Base-by-base conservation (phyloP, 2,888 invertebrate genomes). In the Noctua janthina region DNA sequence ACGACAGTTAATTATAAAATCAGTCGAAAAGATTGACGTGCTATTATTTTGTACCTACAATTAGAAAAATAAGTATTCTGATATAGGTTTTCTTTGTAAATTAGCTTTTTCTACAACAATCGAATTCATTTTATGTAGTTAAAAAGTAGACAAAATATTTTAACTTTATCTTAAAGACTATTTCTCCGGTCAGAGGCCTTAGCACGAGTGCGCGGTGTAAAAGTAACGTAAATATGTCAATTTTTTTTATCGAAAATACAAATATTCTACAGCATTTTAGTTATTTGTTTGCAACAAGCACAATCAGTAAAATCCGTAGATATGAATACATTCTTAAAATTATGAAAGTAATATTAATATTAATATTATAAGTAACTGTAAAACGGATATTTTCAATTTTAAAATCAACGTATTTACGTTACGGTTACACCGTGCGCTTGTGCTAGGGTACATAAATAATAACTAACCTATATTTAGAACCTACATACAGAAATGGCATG, bases 1-100 rank as follows among this genome's bases (percentile, higher is more conserved):
- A 43, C 39, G 23, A 67, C 66, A 67, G 8, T 56, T 56, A 67
- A 82, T 67, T 49, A 29, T 3, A 17, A 79, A 82, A 35, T 15
- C 51, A 56, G 23, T 23, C 20, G 13, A 77, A 49, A 59, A 35
- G 15, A 51, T 43, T 83, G 67, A 67, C 49, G 20, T 29, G n/a
- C 67, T 35, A 56, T 49, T 66, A 66, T 29, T 64, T 39, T 46
- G 8, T 23, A 62, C 13, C 13, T 13, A n/a, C 15, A 39, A 23
- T 51, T 51, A 1, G 11, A 35, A n/a, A 74, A 81, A 74, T 49
- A 49, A 17, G 1, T 35, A 29, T 43, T 54, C 46, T n/a, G 1
- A 20, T 79, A 56, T 17, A 11, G 13, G 11, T 76, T 46, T 59
- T 43, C 15, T n/a, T 23, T 20, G 7, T 20, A 7, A 6, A 8